Evolutionary conservation across 2,888 invertebrate species (phyloP).

Genomic region (Cataglyphis cursor): DNA sequence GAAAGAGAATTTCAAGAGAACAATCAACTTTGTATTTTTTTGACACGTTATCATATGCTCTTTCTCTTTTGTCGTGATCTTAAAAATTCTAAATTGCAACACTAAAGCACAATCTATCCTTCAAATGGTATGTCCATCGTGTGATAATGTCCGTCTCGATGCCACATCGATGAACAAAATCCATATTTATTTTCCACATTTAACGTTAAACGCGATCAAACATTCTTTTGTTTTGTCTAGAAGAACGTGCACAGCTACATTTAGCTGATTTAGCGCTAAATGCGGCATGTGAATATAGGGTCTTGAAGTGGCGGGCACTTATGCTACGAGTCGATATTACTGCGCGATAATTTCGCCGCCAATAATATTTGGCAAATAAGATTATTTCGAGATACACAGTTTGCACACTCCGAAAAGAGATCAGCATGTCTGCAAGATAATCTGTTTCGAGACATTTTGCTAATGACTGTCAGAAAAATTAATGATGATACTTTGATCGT

Average conservation of each 20-base stretch:
- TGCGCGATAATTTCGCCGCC: conserved; percentile 30
- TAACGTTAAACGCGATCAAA: neutral
- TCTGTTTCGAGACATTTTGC: neutral
- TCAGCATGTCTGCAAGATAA: neutral
- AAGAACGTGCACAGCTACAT: neutral
- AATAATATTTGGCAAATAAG: conserved; percentile 9
- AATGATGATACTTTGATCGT: conserved; percentile 1
- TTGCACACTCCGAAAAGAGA: neutral
- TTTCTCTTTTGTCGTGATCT: neutral
- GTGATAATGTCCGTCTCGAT: too few relatives aligned
- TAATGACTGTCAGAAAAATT: neutral
- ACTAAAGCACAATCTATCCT: neutral
- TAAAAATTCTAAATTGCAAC: conserved; percentile 6
- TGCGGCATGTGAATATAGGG: neutral
- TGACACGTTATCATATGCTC: conserved; percentile 16
- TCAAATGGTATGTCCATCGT: neutral
- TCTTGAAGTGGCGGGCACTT: neutral
- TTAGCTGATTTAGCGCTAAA: conserved; percentile 24
- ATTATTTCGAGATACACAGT: neutral
- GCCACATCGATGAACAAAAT: neutral
- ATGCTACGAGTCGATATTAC: conserved; percentile 1
- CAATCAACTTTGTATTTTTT: neutral
- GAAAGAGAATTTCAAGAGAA: neutral
- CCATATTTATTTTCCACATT: neutral
- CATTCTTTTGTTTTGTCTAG: conserved; percentile 9